Conservation (phyloP, 2,113 vertebrate species). For the Spea bombifrons region DNA sequence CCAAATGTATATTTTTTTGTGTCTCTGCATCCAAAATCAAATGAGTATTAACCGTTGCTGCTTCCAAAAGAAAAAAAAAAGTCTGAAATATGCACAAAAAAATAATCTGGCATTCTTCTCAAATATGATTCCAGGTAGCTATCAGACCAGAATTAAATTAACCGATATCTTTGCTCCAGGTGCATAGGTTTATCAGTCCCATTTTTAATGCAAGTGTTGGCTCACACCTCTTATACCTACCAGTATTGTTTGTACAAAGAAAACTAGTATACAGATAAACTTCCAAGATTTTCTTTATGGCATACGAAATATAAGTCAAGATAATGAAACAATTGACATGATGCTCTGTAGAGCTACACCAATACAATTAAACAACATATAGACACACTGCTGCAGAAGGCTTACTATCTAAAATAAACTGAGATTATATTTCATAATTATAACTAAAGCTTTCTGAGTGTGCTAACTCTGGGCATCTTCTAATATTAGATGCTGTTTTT, state of each 20-base stretch:
- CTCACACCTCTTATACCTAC: conserved; percentile 16
- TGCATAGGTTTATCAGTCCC: conserved; percentile 34
- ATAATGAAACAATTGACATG: too few relatives aligned
- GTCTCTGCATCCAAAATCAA: conserved; percentile 15
- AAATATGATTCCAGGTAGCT: conserved; percentile 18
- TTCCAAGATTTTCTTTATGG: too few relatives aligned
- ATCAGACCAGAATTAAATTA: conserved; percentile 28
- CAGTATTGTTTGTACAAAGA: conserved; percentile 19
- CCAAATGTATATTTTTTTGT: conserved; percentile 50
- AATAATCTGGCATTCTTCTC: conserved; percentile 14
- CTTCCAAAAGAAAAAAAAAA: neutral
- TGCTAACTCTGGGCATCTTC: too few relatives aligned
- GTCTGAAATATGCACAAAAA: neutral
- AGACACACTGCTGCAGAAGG: too few relatives aligned
- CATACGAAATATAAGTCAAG: too few relatives aligned
- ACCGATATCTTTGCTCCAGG: conserved; percentile 30
- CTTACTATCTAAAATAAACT: too few relatives aligned
- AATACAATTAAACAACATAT: too few relatives aligned
- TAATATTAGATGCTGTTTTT: too few relatives aligned
- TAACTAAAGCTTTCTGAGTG: too few relatives aligned
- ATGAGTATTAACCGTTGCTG: conserved; percentile 27
- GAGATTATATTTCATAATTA: too few relatives aligned
- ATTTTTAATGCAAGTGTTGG: conserved; percentile 19
- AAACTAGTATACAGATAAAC: neutral
- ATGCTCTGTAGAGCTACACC: too few relatives aligned